phyloP scores from a whole-genome alignment of 2,888 invertebrate genomes.

The Hipparchia semele region DNA sequence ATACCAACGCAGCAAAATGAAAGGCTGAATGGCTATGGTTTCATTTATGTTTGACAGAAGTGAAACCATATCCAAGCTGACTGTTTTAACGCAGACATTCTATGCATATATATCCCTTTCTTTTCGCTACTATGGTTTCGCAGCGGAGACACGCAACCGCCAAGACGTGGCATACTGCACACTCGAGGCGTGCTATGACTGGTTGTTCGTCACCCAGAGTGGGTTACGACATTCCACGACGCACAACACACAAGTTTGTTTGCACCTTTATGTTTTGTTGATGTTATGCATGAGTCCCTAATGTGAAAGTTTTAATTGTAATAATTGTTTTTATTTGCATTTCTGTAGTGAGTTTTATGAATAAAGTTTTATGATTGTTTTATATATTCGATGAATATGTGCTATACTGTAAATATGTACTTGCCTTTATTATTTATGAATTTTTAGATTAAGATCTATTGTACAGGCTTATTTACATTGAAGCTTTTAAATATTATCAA shows the following conservation, averaged over 20 bases:
- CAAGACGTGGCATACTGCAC: not conserved
- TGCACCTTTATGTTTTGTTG: constrained; percentile 58
- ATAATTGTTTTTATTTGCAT: constrained; percentile 67
- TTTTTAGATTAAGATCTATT: constrained; percentile 54
- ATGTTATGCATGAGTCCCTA: constrained; percentile 62
- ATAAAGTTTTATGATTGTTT: constrained; percentile 59
- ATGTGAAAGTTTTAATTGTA: constrained; percentile 50
- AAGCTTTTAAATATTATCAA: not conserved
- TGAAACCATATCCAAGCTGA: not conserved
- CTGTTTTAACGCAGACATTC: not conserved
- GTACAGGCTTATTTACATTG: constrained; percentile 13
- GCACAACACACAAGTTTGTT: not conserved
- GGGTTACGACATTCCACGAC: not conserved
- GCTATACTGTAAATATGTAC: constrained; percentile 74
- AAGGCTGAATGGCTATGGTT: too few species aligned
- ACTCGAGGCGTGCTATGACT: not conserved
- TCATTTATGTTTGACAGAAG: too few species aligned
- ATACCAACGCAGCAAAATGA: too few species aligned
- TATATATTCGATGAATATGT: constrained; percentile 63
- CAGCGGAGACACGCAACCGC: too few species aligned
- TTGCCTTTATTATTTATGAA: constrained; percentile 73
- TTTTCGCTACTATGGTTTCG: too few species aligned
- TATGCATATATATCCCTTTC: too few species aligned
- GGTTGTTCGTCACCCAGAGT: not conserved
- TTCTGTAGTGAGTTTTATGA: constrained; percentile 61